These are phyloP conservation scores for Rhombomys opimus DNA, from an alignment of 2,113 vertebrate species.

Conservation along the genomic window DNA sequence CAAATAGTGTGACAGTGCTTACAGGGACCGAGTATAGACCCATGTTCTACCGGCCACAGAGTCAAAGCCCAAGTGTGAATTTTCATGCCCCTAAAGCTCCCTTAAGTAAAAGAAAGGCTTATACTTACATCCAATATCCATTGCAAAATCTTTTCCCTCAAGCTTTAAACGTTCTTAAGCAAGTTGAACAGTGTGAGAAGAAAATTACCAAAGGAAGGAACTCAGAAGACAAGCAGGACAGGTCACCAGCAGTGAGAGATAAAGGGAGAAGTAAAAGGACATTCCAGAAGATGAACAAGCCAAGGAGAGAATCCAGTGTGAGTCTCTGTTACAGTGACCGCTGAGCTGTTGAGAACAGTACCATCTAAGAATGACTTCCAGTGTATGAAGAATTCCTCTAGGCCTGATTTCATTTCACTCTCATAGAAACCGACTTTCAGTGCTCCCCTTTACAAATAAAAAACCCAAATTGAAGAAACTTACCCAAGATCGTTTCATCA, in stretches of 20 bases:
- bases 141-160: background rate
- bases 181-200: background rate
- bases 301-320: background rate
- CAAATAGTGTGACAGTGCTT: background rate
- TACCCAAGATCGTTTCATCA: background rate
- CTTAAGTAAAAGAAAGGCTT: background rate
- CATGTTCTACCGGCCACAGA: background rate
- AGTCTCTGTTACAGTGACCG: background rate
- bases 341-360: background rate
- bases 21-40: background rate
- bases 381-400: background rate
- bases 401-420: constrained; percentile 4
- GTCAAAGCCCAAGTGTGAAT: background rate
- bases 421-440: background rate
- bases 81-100: background rate
- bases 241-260: background rate
- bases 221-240: background rate
- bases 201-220: background rate
- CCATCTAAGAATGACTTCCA: background rate
- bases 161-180: background rate
- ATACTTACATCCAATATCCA: background rate
- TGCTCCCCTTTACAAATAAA: constrained; percentile 30
- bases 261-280: background rate
- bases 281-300: background rate
- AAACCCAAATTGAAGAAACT: constrained; percentile 4